Base-by-base conservation (phyloP, 2,797 vertebrate genomes). In the Characodon lateralis region DNA sequence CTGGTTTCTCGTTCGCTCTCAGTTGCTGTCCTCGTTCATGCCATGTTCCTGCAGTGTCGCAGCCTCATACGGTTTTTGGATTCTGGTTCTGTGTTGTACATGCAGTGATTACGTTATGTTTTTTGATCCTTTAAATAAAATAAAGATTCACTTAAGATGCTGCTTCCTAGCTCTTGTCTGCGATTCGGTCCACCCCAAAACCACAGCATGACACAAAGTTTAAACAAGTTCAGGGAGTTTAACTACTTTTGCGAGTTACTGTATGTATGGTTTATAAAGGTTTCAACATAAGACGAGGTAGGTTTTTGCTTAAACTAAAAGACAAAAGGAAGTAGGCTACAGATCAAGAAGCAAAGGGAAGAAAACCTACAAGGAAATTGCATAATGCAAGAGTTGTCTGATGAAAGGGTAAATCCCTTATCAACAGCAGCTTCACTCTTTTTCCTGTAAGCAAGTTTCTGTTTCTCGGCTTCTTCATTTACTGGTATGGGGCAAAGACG, bases 401-500 rank as follows among this genome's bases (percentile, higher is more conserved):
- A 35, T 68, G 55, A 55, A 66, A 18, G 6, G 48, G 43, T 26
- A 55, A 51, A 41, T 8, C 2, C 9, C 31, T 55, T 20, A 26
- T 26, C 5, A 5, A 46, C 43, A 26, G 24, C 24, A 3, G 14
- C 5, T 22, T 66, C 6, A n/a, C 6, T 46, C 26, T 14, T 70
- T 46, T 24, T 41, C 2, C 66, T 24, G 9, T 35, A 43, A 8
- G 26, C 20, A 14, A 69, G 39, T 20, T 58, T 59, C 9, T 28
- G 71, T n/a, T 18, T 83, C 53, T 20, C 18, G 0, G 66, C 72
- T 76, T 76, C 35, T 73, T 78, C n/a, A 1, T 41, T 61, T 22
- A 46, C 26, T 22, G 48, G 8, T 14, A 8, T 7, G 12, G 7
- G 28, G 5, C 55, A n/a, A 31, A 76, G 16, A 26, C 73, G 51